Percentiles rank a stretch among this genome's conserved stretches.
Evolutionary conservation across 1,140 invertebrate species (phyloP).

Genomic region (Macrobrachium rosenbergii): DNA sequence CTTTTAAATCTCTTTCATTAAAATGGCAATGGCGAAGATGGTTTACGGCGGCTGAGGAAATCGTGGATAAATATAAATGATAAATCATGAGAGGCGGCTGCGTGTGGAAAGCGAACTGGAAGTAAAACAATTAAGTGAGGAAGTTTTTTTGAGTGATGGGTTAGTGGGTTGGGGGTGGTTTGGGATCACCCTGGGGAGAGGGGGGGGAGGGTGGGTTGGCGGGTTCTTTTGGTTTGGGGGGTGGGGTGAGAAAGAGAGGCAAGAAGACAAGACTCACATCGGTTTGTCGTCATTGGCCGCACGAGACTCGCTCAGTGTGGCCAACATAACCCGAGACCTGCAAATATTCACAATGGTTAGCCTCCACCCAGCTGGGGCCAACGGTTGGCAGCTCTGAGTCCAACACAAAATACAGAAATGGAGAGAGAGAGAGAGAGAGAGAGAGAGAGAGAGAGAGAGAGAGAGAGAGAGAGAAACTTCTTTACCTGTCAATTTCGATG

Average conservation of each 20-base stretch:
- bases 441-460: neutral
- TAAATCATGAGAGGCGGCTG: no score
- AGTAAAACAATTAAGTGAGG: no score
- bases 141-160: no score
- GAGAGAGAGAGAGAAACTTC: neutral
- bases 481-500: neutral
- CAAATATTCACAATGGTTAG: conserved; percentile 60
- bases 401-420: neutral
- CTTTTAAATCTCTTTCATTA: no score
- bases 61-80: no score
- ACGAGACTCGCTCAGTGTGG: conserved; percentile 65
- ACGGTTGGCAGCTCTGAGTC: conserved; percentile 29
- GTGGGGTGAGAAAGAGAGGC: neutral
- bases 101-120: no score
- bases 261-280: conserved; percentile 61
- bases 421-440: neutral
- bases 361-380: conserved; percentile 24
- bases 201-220: neutral
- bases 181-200: neutral
- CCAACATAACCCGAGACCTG: conserved; percentile 66
- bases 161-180: neutral
- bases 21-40: no score
- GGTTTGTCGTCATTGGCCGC: conserved; percentile 65
- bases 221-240: neutral
- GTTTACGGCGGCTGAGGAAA: no score